Evolutionary conservation across 2,888 invertebrate genomes (phyloP), one percentile per base, ranked within the genome.

Genomic region (Hypomecis punctinalis): DNA sequence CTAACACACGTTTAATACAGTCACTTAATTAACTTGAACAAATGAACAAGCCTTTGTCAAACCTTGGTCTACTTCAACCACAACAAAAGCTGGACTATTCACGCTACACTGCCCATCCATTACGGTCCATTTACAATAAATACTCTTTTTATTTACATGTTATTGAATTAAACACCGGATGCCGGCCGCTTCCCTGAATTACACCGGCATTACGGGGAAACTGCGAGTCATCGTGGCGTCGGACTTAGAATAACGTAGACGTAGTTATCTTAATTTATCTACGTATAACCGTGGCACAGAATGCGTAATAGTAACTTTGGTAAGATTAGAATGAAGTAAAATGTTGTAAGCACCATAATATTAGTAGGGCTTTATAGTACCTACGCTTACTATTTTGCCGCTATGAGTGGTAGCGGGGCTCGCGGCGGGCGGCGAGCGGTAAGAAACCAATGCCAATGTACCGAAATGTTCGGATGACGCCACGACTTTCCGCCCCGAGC

Each of bases 91-190:
- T 69, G 68, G 55, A 74, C 71, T 76, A 77, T 82, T 83, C 83
- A 86, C 80, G 85, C 79, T 83, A 72, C 75, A 77, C 67, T 81
- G 84, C 67, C 66, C 75, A 68, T 81, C 83, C 81, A 86, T 86
- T 85, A 83, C 79, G 76, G 75, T 80, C 76, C 81, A 85, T 84
- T 86, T 83, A 82, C 75, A 71, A 79, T 76, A 79, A 80, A 78
- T 78, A 77, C 73, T 76, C 76, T 78, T 64, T 83, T 76, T 80
- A 82, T 82, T 80, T 78, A 79, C 73, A 77, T 75, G 69, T 76
- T 81, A 83, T 85, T 84, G 82, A 83, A 86, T 85, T 84, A 83
- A 80, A 80, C 70, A 75, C 82, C 86, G 87, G 87, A 87, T 80
- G 85, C 68, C 64, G 70, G 76, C 73, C 75, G 78, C 79, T 84